These are phyloP conservation scores for Herpailurus yagouaroundi DNA, from an alignment of 2,113 vertebrate genomes.

Conservation along the genomic window DNA sequence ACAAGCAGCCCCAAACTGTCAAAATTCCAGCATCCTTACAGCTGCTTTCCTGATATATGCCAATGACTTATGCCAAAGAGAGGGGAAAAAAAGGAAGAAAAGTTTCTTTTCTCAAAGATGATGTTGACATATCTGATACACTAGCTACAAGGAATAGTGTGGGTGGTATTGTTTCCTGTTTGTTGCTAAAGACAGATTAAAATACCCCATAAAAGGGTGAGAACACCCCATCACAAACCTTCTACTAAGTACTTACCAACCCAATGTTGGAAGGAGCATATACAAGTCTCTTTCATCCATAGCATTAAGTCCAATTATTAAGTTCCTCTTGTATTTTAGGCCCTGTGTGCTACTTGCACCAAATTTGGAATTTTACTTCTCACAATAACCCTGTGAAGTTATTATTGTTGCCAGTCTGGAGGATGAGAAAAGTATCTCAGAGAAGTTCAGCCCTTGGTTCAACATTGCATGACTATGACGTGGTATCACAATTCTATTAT, in stretches of 20 bases:
- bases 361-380: background rate
- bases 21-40: conserved; percentile 57
- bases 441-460: background rate
- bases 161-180: background rate
- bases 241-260: background rate
- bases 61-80: conserved; percentile 49
- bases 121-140: background rate
- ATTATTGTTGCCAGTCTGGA: background rate
- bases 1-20: conserved; percentile 74
- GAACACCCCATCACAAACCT: background rate
- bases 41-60: conserved; percentile 61
- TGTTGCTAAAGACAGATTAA: background rate
- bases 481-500: background rate
- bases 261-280: background rate
- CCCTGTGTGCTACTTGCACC: background rate
- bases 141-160: background rate
- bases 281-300: background rate
- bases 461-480: background rate
- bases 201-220: background rate
- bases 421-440: background rate
- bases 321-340: background rate
- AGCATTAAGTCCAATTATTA: background rate
- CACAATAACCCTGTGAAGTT: background rate
- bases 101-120: conserved; percentile 47
- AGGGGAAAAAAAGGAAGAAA: background rate